Conservation (phyloP, 2,888 invertebrate genomes). For the Chrysomela aeneicollis region DNA sequence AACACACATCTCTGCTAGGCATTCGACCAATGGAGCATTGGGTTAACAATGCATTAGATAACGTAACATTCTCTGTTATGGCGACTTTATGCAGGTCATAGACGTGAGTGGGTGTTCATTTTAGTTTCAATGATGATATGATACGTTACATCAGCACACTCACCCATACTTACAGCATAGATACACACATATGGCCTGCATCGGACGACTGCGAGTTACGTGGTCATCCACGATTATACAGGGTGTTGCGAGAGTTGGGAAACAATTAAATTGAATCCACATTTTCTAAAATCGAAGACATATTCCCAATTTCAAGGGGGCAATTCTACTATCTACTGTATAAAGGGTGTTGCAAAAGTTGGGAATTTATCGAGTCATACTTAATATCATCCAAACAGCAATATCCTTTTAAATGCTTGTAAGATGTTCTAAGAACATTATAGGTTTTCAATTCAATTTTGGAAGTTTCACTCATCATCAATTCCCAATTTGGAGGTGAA, state of each 20-base stretch:
- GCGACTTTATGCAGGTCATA: slow-evolving; percentile 38
- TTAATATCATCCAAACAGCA: no score
- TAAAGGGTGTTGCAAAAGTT: no score
- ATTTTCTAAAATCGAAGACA: no score
- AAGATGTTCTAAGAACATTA: no score
- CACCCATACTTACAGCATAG: neutral
- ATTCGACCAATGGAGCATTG: slow-evolving; percentile 14
- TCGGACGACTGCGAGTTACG: neutral
- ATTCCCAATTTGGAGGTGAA: no score
- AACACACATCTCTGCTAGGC: neutral
- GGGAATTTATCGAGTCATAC: no score
- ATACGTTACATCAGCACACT: neutral
- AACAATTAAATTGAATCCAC: no score
- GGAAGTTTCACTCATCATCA: no score
- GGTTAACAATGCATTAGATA: slow-evolving; percentile 30
- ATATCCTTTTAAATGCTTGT: no score
- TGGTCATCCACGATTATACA: neutral
- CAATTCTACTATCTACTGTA: no score
- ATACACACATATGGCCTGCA: neutral
- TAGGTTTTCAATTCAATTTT: no score
- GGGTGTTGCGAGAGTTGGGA: neutral
- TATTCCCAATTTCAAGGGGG: no score
- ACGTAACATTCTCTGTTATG: slow-evolving; percentile 20
- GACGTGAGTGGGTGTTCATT: slow-evolving; percentile 43
- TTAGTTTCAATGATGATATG: slow-evolving; percentile 22